Conservation (phyloP, 2,797 vertebrate genomes). For the Crenuchus spilurus region DNA sequence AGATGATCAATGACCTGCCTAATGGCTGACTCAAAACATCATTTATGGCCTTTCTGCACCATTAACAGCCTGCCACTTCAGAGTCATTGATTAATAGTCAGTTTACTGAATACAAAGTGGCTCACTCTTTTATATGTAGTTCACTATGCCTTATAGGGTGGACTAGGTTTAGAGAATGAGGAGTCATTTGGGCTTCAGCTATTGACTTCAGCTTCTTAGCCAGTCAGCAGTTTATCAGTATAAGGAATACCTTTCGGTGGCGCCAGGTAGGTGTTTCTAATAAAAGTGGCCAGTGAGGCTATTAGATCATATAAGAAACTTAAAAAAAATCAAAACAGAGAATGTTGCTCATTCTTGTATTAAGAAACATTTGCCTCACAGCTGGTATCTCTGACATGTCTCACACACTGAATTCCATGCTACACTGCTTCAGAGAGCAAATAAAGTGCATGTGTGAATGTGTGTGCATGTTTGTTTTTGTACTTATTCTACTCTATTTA, state of each 20-base stretch:
- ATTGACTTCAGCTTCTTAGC: background rate
- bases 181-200: background rate
- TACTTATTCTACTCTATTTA: too few species aligned
- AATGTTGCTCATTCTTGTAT: background rate
- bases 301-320: too few species aligned
- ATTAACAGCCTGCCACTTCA: constrained; percentile 26
- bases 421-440: background rate
- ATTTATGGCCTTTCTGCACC: constrained; percentile 26
- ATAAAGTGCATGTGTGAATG: background rate
- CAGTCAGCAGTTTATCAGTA: background rate
- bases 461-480: background rate
- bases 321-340: background rate
- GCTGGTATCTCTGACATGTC: background rate
- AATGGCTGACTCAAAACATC: constrained; percentile 25
- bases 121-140: background rate
- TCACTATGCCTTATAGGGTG: background rate
- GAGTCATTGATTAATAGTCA: constrained; percentile 32
- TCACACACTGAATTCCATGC: background rate
- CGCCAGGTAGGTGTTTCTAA: background rate
- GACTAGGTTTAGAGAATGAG: background rate
- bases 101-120: background rate
- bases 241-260: too few species aligned
- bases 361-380: background rate
- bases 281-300: background rate
- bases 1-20: constrained; percentile 18